phyloP scores from a whole-genome alignment of 1,140 invertebrate species.

The Cephus cinctus region DNA sequence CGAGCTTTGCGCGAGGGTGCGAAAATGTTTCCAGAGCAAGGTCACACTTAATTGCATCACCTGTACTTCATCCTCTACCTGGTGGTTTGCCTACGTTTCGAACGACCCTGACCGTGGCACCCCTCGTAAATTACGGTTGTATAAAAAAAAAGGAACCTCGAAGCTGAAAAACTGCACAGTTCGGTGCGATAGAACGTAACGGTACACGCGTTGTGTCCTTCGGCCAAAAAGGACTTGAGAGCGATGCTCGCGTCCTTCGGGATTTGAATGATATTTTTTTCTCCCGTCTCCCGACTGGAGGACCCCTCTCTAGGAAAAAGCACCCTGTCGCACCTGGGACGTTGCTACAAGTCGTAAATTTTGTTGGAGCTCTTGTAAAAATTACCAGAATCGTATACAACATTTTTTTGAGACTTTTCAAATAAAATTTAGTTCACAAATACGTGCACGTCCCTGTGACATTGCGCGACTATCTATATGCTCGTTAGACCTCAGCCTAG shows the following conservation, averaged over 20 bases:
- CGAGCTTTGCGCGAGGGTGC: slow-evolving; percentile 15
- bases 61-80: slow-evolving; percentile 39
- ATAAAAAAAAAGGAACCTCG: slow-evolving; percentile 10
- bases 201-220: slow-evolving; percentile 28
- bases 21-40: slow-evolving; percentile 49
- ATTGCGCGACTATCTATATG: no score
- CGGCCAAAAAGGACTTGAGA: neutral
- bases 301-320: no score
- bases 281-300: slow-evolving; percentile 9
- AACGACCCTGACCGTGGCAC: slow-evolving; percentile 34
- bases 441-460: no score
- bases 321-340: no score
- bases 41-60: slow-evolving; percentile 48
- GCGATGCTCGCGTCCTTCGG: no score
- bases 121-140: slow-evolving; percentile 46
- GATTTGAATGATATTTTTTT: no score
- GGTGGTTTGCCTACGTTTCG: slow-evolving; percentile 25
- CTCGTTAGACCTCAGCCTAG: no score
- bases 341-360: no score
- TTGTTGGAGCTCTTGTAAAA: no score
- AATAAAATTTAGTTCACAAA: no score
- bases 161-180: slow-evolving; percentile 30
- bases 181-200: slow-evolving; percentile 35
- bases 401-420: no score
- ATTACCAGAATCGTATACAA: no score